Evolutionary conservation across 2,888 invertebrate species (phyloP).

Genomic region (Carterocephalus palaemon): DNA sequence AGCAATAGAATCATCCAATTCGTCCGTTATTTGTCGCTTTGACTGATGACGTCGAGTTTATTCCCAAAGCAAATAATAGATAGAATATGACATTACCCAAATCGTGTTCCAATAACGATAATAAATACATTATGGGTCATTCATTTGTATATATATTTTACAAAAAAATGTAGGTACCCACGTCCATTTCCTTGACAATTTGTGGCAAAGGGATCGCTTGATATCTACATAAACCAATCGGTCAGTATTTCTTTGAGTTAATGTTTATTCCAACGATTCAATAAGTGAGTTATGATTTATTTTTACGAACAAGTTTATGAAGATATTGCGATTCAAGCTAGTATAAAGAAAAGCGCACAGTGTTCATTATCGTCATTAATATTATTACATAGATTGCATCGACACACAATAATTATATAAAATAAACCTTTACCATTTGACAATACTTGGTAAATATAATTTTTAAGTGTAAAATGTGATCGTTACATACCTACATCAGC

Average conservation of each 20-base stretch:
- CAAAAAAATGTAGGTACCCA: slow-evolving; percentile 43
- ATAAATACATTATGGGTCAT: slow-evolving; percentile 44
- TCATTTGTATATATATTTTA: slow-evolving; percentile 58
- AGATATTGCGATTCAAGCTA: slow-evolving; percentile 60
- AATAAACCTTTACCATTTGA: slow-evolving; percentile 68
- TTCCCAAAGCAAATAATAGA: slow-evolving; percentile 2
- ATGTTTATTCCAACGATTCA: slow-evolving; percentile 32
- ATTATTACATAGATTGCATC: slow-evolving; percentile 41
- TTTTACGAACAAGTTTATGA: slow-evolving; percentile 47
- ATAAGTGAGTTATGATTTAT: slow-evolving; percentile 26
- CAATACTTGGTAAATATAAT: slow-evolving; percentile 78
- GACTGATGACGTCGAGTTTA: slow-evolving; percentile 15
- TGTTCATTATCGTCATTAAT: slow-evolving; percentile 59
- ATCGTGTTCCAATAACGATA: slow-evolving; percentile 40
- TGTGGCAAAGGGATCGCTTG: slow-evolving; percentile 48
- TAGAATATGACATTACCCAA: slow-evolving; percentile 6
- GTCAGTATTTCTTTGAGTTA: slow-evolving; percentile 56
- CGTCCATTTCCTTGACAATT: slow-evolving; percentile 44
- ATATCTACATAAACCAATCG: slow-evolving; percentile 56
- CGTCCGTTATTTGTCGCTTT: slow-evolving; percentile 9
- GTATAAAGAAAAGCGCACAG: slow-evolving; percentile 69
- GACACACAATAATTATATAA: slow-evolving; percentile 42
- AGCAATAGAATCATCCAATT: slow-evolving; percentile 3
- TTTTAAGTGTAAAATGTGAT: slow-evolving; percentile 74
- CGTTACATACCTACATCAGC: slow-evolving; percentile 55